These are phyloP conservation scores for Nerophis lumbriciformis DNA, from an alignment of 2,113 vertebrate genomes.

Conservation along the genomic window DNA sequence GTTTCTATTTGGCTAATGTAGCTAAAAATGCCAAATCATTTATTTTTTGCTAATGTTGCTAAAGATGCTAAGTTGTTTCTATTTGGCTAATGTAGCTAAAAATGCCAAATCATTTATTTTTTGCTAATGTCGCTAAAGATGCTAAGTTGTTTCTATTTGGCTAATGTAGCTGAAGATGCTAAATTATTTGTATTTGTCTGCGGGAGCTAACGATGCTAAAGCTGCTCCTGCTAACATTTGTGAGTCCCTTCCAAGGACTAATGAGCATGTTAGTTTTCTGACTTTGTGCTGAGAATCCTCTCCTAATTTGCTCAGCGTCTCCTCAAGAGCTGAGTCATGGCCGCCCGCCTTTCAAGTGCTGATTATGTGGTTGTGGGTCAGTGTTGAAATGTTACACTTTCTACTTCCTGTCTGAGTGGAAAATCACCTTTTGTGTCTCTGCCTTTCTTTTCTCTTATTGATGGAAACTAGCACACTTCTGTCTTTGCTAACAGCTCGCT, in stretches of 20 bases:
- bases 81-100: neutral
- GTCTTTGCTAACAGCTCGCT: slow-evolving; percentile 42
- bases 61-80: neutral
- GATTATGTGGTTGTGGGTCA: slow-evolving; percentile 44
- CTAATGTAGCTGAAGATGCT: no score
- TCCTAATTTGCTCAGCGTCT: slow-evolving; percentile 30
- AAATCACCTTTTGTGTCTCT: slow-evolving; percentile 63
- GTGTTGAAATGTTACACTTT: slow-evolving; percentile 61
- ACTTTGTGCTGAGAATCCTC: slow-evolving; percentile 17
- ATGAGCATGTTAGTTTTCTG: slow-evolving; percentile 17
- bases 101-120: neutral
- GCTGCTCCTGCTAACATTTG: neutral
- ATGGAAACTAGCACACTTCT: slow-evolving; percentile 24
- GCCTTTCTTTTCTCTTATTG: slow-evolving; percentile 63
- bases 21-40: neutral
- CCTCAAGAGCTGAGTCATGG: slow-evolving; percentile 49
- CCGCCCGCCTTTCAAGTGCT: slow-evolving; percentile 39
- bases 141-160: no score
- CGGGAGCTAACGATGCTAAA: neutral
- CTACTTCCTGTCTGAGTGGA: slow-evolving; percentile 56
- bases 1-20: neutral
- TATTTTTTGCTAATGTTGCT: neutral
- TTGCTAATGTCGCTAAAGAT: neutral
- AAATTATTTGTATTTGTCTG: no score
- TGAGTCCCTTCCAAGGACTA: neutral